Evolutionary conservation across 1,140 invertebrate genomes (phyloP), one percentile per base, ranked within the genome.

Genomic region (Eumaeus atala): DNA sequence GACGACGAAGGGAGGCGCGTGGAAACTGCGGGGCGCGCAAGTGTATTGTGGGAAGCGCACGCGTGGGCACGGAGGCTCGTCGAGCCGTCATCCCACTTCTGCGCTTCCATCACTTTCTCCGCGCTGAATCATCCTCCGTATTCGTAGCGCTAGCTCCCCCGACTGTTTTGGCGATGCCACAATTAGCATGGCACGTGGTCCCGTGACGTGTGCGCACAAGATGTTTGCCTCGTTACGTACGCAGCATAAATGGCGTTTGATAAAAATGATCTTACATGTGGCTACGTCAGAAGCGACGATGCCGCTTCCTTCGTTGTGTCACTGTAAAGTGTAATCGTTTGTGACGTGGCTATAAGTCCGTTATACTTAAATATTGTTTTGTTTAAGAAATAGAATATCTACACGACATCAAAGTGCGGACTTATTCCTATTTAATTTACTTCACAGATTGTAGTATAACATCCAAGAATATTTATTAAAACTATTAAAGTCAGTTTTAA

Each of bases 101-200:
- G 21, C 61, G 49, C 58, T 55, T 57, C 64, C 62, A 61, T 64
- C 68, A 76, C 78, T 81, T 79, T 80, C 80, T 72, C 78, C 61
- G 64, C 64, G 74, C 72, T 86, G 83, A 84, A 66, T 86, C 81
- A 86, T 56, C 66, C 64, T 69, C 78, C 76, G 68, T 68, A 67
- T 77, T 77, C 67, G 77, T 67, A 61, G 62, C 61, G 64, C 59
- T 59, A 60, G 59, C 65, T 66, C 60, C 59, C 63, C 59, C 69
- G 65, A 79, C 80, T 67, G 72, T 81, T 87, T 84, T 79, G 80
- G 81, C 66, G 57, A 70, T 80, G 76, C 84, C 63, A 75, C 75
- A 84, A 84, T 87, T 84, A 84, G 77, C 72, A 56, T 64, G 67
- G 61, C 69, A 77, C 73, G 73, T 70, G 70, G 68, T 72, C 77